These are phyloP conservation scores for Eristalis arbustorum DNA, from an alignment of 2,888 invertebrate genomes.

Conservation along the genomic window DNA sequence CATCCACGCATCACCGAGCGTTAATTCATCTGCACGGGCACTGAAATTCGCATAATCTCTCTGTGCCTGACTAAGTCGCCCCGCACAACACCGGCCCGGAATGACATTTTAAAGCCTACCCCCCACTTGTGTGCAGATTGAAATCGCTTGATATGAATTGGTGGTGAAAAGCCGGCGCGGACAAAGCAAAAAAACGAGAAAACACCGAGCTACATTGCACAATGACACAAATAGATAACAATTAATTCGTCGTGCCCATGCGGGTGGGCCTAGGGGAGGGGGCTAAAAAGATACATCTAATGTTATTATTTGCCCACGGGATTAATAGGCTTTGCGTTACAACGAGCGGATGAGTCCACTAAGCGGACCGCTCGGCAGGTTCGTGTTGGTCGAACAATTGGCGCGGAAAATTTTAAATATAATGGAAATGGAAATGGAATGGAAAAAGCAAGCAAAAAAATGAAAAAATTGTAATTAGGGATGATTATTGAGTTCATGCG, in stretches of 20 bases:
- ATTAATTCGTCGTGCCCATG: slow-evolving; percentile 24
- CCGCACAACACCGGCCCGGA: neutral
- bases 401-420: neutral
- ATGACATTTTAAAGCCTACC: neutral
- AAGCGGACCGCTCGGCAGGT: neutral
- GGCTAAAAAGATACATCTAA: slow-evolving; percentile 25
- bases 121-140: neutral
- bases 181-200: slow-evolving; percentile 8
- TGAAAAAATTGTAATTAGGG: neutral
- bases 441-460: too few species aligned
- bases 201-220: neutral
- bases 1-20: slow-evolving; percentile 30
- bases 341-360: neutral
- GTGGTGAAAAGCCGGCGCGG: neutral
- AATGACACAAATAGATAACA: slow-evolving; percentile 54
- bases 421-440: neutral
- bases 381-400: slow-evolving; percentile 36
- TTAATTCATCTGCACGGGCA: slow-evolving; percentile 16
- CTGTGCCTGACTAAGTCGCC: neutral
- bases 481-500: neutral
- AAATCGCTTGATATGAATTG: slow-evolving; percentile 7
- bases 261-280: neutral
- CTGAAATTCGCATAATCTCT: slow-evolving; percentile 25
- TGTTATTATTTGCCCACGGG: slow-evolving; percentile 35
- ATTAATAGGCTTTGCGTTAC: slow-evolving; percentile 16